Conservation (phyloP, 2,113 vertebrate genomes). For the Hylia prasina region DNA sequence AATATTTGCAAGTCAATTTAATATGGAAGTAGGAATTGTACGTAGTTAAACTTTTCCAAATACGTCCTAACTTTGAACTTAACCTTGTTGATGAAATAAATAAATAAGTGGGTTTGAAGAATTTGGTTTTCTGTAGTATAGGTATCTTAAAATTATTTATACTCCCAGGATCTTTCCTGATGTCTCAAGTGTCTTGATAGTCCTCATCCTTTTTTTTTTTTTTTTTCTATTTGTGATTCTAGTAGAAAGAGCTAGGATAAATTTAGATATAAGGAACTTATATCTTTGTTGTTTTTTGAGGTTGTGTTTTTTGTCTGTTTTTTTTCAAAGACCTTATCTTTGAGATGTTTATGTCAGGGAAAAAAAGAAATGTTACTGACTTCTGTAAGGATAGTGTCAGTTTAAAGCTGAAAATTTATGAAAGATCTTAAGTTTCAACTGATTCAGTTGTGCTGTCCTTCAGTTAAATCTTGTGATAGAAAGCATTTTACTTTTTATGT, state of each 20-base stretch:
- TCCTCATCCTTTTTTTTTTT: not conserved
- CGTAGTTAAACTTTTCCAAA: slow-evolving; percentile 56
- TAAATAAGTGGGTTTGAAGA: not conserved
- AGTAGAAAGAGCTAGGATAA: not conserved
- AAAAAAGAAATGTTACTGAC: not conserved
- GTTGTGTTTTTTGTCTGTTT: not conserved
- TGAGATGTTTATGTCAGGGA: not conserved
- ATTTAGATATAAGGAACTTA: not conserved
- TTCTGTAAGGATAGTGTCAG: not conserved
- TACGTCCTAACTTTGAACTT: not conserved
- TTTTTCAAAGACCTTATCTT: not conserved
- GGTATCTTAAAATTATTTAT: not conserved
- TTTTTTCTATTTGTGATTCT: not conserved
- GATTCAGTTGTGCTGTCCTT: not conserved
- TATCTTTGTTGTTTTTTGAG: not conserved
- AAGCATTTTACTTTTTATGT: not conserved
- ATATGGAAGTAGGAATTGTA: slow-evolving; percentile 96
- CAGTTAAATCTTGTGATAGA: not conserved
- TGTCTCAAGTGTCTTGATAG: not conserved
- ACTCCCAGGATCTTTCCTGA: not conserved
- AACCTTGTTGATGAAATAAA: not conserved
- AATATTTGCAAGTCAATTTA: slow-evolving; percentile 95
- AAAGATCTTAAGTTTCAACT: not conserved
- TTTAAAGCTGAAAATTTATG: not conserved
- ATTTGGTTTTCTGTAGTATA: not conserved